Conservation (phyloP, 2,113 vertebrate species). For the Corythoichthys haematopterus region DNA sequence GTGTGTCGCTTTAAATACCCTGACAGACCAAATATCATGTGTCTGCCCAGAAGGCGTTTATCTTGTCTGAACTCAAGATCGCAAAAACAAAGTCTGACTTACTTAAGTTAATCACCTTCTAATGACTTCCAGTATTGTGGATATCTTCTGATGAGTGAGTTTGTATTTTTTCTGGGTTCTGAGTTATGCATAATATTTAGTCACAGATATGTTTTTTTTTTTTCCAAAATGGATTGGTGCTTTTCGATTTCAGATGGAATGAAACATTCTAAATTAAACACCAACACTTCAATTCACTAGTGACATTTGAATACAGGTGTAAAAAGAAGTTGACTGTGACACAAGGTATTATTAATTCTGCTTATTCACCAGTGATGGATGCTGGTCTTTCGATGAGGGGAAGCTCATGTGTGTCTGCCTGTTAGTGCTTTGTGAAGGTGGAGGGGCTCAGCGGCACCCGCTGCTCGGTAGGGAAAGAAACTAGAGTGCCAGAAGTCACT, state of each 20-base stretch:
- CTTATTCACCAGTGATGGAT: too few relatives aligned
- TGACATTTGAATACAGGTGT: neutral
- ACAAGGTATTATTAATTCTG: too few relatives aligned
- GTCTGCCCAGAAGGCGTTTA: neutral
- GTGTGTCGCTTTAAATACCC: constrained; percentile 23
- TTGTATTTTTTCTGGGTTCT: neutral
- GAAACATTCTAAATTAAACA: too few relatives aligned
- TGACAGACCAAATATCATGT: neutral
- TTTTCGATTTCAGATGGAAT: too few relatives aligned
- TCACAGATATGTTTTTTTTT: too few relatives aligned
- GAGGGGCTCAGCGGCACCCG: too few relatives aligned
- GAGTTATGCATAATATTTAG: neutral
- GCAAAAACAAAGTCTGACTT: neutral
- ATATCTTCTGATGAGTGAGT: neutral
- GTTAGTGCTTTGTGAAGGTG: too few relatives aligned
- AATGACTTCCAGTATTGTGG: neutral
- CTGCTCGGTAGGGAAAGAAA: too few relatives aligned
- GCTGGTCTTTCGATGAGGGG: too few relatives aligned
- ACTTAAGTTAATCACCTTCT: neutral
- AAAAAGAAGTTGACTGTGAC: neutral
- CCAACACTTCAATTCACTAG: neutral
- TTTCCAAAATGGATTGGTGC: too few relatives aligned
- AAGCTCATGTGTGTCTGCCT: too few relatives aligned
- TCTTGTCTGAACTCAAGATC: neutral
- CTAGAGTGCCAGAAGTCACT: too few relatives aligned